Conservation (phyloP, 2,113 vertebrate genomes). For the Mormyrus iriodes region DNA sequence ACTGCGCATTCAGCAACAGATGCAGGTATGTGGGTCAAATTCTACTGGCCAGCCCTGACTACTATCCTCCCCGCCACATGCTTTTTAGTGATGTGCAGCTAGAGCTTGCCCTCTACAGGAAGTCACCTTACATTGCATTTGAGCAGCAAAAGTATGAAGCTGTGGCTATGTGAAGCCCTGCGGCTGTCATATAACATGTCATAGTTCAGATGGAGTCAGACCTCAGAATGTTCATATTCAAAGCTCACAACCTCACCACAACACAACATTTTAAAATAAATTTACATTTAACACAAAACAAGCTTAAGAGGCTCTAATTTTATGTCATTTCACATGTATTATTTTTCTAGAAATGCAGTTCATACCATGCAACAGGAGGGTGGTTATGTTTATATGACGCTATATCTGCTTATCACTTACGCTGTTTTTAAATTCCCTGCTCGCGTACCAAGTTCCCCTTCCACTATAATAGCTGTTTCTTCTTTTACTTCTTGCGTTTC, state of each 20-base stretch:
- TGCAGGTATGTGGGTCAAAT: slow-evolving; percentile 39
- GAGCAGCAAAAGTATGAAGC: background rate
- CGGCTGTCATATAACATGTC: background rate
- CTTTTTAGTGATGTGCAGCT: background rate
- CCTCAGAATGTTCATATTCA: background rate
- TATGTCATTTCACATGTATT: background rate
- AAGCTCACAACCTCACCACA: background rate
- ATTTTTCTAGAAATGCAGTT: background rate
- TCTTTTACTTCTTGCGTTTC: background rate
- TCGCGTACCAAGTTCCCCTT: background rate
- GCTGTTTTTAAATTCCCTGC: background rate
- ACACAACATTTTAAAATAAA: background rate
- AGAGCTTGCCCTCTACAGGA: slow-evolving; percentile 32
- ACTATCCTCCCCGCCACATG: background rate
- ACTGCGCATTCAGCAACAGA: slow-evolving; percentile 40
- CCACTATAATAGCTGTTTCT: background rate
- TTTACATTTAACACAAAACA: background rate
- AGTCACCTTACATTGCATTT: background rate
- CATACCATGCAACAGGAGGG: background rate
- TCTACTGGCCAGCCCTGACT: background rate
- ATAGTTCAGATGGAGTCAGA: background rate
- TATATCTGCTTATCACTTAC: background rate
- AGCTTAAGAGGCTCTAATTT: background rate
- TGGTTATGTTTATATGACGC: background rate
- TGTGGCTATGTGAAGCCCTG: background rate